Percentiles rank a stretch among this genome's conserved stretches.
Evolutionary conservation across 2,888 invertebrate species (phyloP).

Genomic region (Lissonota sp.): DNA sequence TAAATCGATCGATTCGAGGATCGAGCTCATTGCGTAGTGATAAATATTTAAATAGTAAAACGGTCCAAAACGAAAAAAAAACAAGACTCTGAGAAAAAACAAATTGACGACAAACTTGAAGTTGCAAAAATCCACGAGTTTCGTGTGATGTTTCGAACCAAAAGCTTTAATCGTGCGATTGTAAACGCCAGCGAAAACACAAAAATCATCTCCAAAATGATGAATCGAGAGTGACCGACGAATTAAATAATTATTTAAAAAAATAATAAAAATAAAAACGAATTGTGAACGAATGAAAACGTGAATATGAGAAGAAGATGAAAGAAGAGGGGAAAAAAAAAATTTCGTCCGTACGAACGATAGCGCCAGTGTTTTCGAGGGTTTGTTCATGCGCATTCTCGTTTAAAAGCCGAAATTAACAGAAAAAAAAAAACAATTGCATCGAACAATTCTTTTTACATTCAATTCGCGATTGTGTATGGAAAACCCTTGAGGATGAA

Average conservation of each 20-base stretch:
- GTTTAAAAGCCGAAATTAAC: too few relatives aligned
- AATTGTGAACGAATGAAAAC: neutral
- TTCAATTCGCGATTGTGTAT: too few relatives aligned
- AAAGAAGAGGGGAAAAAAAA: slow-evolving; percentile 1
- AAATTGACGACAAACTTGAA: too few relatives aligned
- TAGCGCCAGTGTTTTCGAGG: slow-evolving; percentile 39
- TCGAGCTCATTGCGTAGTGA: too few relatives aligned
- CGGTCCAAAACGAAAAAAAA: slow-evolving; percentile 40
- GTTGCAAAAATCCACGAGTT: too few relatives aligned
- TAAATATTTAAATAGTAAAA: slow-evolving; percentile 11
- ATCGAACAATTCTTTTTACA: too few relatives aligned
- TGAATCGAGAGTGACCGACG: slow-evolving; percentile 11
- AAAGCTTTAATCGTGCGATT: too few relatives aligned
- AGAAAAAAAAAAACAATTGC: too few relatives aligned
- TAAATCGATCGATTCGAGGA: slow-evolving; percentile 6
- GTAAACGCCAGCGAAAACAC: neutral
- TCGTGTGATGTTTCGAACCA: too few relatives aligned
- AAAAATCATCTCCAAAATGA: slow-evolving; percentile 27
- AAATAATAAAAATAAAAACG: slow-evolving; percentile 7
- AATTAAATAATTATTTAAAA: slow-evolving; percentile 8
- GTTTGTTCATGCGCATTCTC: too few relatives aligned
- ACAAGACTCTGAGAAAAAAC: too few relatives aligned
- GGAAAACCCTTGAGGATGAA: slow-evolving; percentile 1
- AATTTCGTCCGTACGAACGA: slow-evolving; percentile 28
- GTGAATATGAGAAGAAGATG: slow-evolving; percentile 10